These are phyloP conservation scores for Drosophila quinaria DNA, from an alignment of 2,888 invertebrate species.

Conservation along the genomic window DNA sequence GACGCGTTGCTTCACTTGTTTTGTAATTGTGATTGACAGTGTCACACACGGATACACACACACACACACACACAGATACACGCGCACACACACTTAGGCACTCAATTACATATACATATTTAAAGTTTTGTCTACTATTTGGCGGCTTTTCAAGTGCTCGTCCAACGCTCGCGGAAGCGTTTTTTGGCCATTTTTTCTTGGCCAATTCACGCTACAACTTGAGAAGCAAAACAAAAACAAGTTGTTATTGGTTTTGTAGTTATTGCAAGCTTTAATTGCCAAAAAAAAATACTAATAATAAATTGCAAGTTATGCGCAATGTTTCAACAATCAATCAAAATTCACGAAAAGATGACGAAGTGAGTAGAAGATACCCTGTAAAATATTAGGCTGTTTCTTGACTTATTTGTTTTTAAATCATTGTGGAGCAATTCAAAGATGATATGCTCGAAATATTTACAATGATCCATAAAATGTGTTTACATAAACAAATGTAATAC, in stretches of 20 bases:
- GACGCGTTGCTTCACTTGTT: conserved; percentile 45
- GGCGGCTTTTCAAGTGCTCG: conserved; percentile 47
- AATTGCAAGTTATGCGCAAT: conserved; percentile 42
- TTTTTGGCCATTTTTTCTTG: conserved; percentile 32
- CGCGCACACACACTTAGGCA: conserved; percentile 4
- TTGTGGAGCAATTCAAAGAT: too few species aligned
- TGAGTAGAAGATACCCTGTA: conserved; percentile 18
- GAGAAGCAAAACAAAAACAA: conserved; percentile 16
- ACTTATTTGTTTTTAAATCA: too few species aligned
- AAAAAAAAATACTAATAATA: conserved; percentile 30
- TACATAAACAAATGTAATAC: too few species aligned
- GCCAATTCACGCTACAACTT: conserved; percentile 27
- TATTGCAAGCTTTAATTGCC: conserved; percentile 54
- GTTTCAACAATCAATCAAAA: conserved; percentile 47
- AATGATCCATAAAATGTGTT: too few species aligned
- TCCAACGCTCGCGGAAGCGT: conserved; percentile 55
- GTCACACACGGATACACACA: conserved; percentile 25
- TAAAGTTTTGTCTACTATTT: conserved; percentile 24
- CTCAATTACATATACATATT: background rate
- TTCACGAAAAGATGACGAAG: too few species aligned
- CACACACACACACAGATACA: background rate
- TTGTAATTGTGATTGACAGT: conserved; percentile 54
- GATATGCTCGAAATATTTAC: too few species aligned
- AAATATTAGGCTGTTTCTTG: too few species aligned
- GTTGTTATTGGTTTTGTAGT: conserved; percentile 31